Conservation (phyloP, 2,113 vertebrate genomes). For the Laticauda laticaudata region DNA sequence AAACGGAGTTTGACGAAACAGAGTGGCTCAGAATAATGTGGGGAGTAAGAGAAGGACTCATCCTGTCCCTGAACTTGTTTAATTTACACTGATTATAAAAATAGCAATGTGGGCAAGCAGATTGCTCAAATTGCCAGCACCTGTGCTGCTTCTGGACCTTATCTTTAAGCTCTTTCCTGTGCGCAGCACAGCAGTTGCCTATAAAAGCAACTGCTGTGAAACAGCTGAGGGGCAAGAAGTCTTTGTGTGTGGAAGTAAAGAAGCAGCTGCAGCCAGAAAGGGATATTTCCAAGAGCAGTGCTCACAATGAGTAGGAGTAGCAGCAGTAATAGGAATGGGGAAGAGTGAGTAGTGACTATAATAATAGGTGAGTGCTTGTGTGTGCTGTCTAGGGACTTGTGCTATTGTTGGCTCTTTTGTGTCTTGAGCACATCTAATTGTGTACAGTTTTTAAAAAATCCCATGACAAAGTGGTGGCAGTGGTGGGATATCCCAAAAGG, state of each 20-base stretch:
- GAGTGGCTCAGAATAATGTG: not conserved
- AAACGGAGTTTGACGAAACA: not conserved
- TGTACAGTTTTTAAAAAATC: not conserved
- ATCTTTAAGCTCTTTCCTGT: not conserved
- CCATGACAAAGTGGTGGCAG: not conserved
- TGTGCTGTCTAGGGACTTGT: not conserved
- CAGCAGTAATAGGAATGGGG: not conserved
- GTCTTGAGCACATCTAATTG: not conserved
- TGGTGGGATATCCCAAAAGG: not conserved
- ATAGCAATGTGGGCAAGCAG: not conserved
- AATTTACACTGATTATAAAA: not conserved
- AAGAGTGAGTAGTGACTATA: not conserved
- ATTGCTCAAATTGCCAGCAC: not conserved
- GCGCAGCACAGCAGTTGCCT: not conserved
- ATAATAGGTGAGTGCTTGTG: not conserved
- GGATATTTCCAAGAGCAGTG: not conserved
- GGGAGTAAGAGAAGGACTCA: not conserved
- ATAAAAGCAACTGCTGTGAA: not conserved
- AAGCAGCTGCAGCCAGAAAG: no score
- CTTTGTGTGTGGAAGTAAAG: not conserved
- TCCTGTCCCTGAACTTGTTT: not conserved
- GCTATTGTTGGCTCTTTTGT: not conserved
- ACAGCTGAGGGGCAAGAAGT: not conserved
- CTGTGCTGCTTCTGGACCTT: not conserved
- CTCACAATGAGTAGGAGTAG: not conserved